These are phyloP conservation scores for Aphyosemion australe DNA, from an alignment of 2,113 vertebrate species.

Conservation along the genomic window DNA sequence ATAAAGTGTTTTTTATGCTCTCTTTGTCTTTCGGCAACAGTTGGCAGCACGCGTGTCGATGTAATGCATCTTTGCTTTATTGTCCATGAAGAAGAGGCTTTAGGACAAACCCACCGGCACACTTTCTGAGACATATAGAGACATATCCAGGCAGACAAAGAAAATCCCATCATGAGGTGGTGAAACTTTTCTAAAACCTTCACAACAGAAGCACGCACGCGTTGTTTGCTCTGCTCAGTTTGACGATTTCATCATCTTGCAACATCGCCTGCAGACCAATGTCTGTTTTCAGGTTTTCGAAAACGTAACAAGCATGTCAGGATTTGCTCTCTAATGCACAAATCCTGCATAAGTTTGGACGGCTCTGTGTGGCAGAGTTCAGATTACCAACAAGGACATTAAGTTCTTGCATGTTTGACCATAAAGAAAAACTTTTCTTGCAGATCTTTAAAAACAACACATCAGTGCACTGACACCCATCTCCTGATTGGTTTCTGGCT, in stretches of 20 bases:
- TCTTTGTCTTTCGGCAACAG: constrained; percentile 87
- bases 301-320: constrained; percentile 7
- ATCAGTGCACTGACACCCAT: constrained; percentile 36
- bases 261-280: constrained; percentile 41
- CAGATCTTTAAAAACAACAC: constrained; percentile 62
- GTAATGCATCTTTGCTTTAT: constrained; percentile 77
- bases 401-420: constrained; percentile 25
- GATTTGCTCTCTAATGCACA: constrained; percentile 17
- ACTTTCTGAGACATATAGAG: constrained; percentile 17
- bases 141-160: constrained; percentile 22
- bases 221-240: constrained; percentile 29
- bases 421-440: constrained; percentile 45
- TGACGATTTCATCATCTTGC: constrained; percentile 65
- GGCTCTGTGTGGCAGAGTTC: constrained; percentile 17
- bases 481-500: constrained; percentile 67
- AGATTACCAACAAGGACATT: constrained; percentile 37
- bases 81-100: constrained; percentile 61
- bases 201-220: constrained; percentile 7
- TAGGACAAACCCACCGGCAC: constrained; percentile 43
- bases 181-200: not conserved
- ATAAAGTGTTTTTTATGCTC: constrained; percentile 57
- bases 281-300: constrained; percentile 18
- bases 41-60: constrained; percentile 88
- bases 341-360: constrained; percentile 9
- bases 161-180: not conserved